Percentiles rank a stretch among this genome's conserved stretches.
Conservation (phyloP, 2,888 invertebrate genomes). For the Hirtodrosophila cameraria region DNA sequence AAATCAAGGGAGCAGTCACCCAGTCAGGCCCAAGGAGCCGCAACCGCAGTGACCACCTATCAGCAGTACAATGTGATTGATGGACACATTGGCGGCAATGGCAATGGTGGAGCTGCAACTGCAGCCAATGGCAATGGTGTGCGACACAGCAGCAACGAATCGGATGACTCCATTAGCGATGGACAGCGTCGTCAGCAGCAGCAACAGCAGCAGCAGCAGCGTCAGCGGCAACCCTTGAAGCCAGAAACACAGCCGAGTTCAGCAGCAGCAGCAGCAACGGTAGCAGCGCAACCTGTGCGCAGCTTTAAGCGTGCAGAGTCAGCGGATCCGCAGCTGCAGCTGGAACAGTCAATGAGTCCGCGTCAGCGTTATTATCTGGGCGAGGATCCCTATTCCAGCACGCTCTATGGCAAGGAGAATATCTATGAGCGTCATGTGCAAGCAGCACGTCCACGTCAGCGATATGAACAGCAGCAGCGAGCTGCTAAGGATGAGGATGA, state of each 20-base stretch:
- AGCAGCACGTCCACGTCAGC: slow-evolving; percentile 24
- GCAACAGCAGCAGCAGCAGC: not conserved
- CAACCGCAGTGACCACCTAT: slow-evolving; percentile 80
- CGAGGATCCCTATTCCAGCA: slow-evolving; percentile 93
- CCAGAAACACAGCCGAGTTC: slow-evolving; percentile 43
- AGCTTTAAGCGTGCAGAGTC: slow-evolving; percentile 50
- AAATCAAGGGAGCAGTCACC: slow-evolving; percentile 85
- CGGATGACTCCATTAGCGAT: slow-evolving; percentile 56
- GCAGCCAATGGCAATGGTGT: slow-evolving; percentile 35
- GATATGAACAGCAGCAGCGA: slow-evolving; percentile 5
- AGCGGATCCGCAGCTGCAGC: slow-evolving; percentile 45
- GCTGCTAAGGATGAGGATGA: slow-evolving; percentile 37
- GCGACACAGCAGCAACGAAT: slow-evolving; percentile 64
- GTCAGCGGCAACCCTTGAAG: slow-evolving; percentile 38
- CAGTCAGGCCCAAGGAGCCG: slow-evolving; percentile 39
- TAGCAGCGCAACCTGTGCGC: slow-evolving; percentile 7
- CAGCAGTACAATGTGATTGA: slow-evolving; percentile 85
- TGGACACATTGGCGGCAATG: slow-evolving; percentile 80
- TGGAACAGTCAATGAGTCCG: slow-evolving; percentile 84
- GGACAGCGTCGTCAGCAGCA: slow-evolving; percentile 37
- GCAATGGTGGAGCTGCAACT: slow-evolving; percentile 23
- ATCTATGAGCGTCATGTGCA: slow-evolving; percentile 87
- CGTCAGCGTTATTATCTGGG: slow-evolving; percentile 93
- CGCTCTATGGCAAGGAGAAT: slow-evolving; percentile 93
- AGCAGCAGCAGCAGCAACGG: not conserved